These are phyloP conservation scores for Cotesia congregata DNA, from an alignment of 2,888 invertebrate genomes.

Conservation along the genomic window DNA sequence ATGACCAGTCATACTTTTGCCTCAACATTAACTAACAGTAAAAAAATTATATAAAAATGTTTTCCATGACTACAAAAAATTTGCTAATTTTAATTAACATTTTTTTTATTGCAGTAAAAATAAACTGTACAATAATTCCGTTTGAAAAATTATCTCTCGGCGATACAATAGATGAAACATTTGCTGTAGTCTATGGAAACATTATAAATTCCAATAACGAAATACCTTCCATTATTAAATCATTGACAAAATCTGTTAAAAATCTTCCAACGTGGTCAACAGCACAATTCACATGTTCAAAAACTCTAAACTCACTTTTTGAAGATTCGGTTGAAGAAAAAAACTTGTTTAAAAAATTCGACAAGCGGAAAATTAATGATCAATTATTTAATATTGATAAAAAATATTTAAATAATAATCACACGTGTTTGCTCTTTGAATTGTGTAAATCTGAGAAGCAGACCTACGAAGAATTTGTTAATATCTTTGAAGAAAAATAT, in stretches of 20 bases:
- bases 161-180: neutral
- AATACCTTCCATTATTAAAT: neutral
- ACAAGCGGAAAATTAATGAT: neutral
- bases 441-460: neutral
- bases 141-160: neutral
- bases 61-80: neutral
- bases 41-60: neutral
- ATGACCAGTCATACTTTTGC: neutral
- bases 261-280: conserved; percentile 1
- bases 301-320: neutral
- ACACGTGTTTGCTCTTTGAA: neutral
- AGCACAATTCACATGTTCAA: neutral
- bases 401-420: neutral
- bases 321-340: neutral
- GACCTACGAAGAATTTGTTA: neutral
- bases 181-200: neutral
- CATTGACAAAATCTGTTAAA: neutral
- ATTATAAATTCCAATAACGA: neutral
- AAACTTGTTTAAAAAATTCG: neutral
- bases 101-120: neutral
- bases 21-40: neutral
- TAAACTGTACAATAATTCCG: neutral
- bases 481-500: neutral
- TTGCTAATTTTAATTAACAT: neutral
- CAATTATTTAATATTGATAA: neutral